Evolutionary conservation across 92 coral and sea anemone species (phyloP), one percentile per base, ranked within the genome.

Genomic region (Heteractis magnifica): DNA sequence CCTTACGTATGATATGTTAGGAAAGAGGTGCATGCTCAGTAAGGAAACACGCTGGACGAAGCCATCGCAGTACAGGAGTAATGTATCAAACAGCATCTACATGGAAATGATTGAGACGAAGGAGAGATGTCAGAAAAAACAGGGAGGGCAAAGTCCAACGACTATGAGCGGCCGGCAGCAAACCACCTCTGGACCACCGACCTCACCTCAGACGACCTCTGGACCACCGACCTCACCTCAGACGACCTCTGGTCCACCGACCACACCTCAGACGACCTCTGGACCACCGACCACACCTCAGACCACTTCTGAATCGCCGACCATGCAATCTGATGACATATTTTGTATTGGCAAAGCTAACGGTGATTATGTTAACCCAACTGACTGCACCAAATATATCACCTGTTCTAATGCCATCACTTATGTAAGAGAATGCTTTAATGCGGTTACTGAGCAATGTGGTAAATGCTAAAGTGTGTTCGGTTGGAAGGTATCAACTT

Each of bases 31-130:
- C 18, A 34, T 44, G 52, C 15, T 64, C 8, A 79, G 83, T 50
- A 44, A 49, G 4, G 83, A 79, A 49, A 79, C 75, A 12, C 56
- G 71, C 52, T 26, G 12, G 75, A 3, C 83, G 16, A 79, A 48
- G 60, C 83, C 83, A 60, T n/a, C 16, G 83, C 71, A n/a, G 9
- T 79, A 44, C 58, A 64, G 19, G 49, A 75, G 26, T 3, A 62
- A 79, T 62, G 12, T 62, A 65, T 21, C 56, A 49, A 64, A 65
- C 75, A 79, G 49, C 83, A 65, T 79, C 50, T 79, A 79, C 34
- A 65, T 79, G 75, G 52, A 49, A 56, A 48, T 79, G 56, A 7
- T 79, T 53, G 21, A 5, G 9, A 62, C 70, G 70, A 23, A 20
- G 9, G 70, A 62, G 18, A 18, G 70, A 62, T 12, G 18, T 20